These are phyloP conservation scores for Whitmania pigra DNA, from an alignment of 1,140 invertebrate genomes.

Conservation along the genomic window DNA sequence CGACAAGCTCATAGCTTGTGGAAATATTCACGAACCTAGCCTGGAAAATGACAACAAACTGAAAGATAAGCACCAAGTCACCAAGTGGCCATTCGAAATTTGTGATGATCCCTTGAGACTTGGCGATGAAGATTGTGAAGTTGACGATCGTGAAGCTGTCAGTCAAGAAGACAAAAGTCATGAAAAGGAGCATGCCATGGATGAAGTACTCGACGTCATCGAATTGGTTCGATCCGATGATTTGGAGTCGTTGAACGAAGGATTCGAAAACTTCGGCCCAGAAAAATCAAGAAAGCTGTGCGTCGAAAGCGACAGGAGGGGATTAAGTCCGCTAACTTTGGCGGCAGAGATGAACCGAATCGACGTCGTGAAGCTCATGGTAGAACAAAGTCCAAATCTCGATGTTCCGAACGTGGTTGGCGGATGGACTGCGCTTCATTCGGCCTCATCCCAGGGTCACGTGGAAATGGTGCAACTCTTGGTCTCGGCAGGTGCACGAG, in stretches of 20 bases:
- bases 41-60: no score
- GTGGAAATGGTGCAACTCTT: slow-evolving; percentile 21
- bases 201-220: no score
- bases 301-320: slow-evolving; percentile 11
- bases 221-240: slow-evolving; percentile 2
- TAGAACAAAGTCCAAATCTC: background rate
- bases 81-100: no score
- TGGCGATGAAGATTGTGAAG: no score
- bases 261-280: slow-evolving; percentile 12
- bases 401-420: slow-evolving; percentile 8
- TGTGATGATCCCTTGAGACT: no score
- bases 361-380: slow-evolving; percentile 18
- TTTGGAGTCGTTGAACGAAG: slow-evolving; percentile 1
- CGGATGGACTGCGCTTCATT: slow-evolving; percentile 22
- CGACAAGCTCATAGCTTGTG: no score
- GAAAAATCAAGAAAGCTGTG: slow-evolving; percentile 15
- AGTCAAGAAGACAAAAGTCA: no score
- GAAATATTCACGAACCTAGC: no score
- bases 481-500: slow-evolving; percentile 21
- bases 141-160: no score
- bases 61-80: no score
- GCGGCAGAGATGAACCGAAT: slow-evolving; percentile 19
- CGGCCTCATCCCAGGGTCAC: slow-evolving; percentile 25
- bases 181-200: no score
- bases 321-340: slow-evolving; percentile 21